Percentiles rank a stretch among this genome's conserved stretches.
These are phyloP conservation scores for Hypocryptadius cinnamomeus DNA, from an alignment of 2,113 vertebrate genomes.

Conservation along the genomic window DNA sequence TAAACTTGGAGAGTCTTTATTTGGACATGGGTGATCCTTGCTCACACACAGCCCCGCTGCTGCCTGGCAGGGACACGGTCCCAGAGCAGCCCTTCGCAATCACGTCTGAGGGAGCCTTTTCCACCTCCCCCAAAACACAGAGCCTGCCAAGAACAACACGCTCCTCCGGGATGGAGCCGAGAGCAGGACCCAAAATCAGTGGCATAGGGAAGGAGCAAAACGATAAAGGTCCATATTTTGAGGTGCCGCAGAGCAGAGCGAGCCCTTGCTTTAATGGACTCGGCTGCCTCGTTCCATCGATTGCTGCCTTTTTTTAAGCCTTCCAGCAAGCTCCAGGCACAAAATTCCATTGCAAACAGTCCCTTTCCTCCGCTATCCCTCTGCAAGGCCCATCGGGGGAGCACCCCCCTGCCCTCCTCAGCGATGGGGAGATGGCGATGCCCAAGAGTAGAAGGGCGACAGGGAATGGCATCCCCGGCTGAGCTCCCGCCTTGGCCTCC, in stretches of 20 bases:
- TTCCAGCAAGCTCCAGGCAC: neutral
- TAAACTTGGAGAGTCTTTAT: neutral
- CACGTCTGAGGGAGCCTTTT: neutral
- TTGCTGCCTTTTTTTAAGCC: neutral
- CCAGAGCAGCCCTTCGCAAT: neutral
- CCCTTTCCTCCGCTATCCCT: neutral
- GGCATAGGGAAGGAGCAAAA: neutral
- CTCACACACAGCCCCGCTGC: neutral
- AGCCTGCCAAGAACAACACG: neutral
- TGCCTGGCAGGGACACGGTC: neutral
- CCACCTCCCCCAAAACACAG: neutral
- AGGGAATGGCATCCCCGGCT: neutral
- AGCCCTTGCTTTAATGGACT: neutral
- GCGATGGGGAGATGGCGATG: accelerated
- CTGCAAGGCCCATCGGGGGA: accelerated
- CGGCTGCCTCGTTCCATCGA: neutral
- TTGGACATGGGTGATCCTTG: accelerated
- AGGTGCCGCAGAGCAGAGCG: neutral
- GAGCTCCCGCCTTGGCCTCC: neutral
- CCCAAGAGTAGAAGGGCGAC: accelerated
- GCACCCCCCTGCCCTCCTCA: neutral
- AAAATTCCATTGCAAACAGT: neutral
- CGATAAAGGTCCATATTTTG: accelerated
- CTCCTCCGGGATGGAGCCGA: neutral
- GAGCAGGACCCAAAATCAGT: neutral